A percentile compares a stretch with the other conserved stretches of the same genome.
phyloP scores from a whole-genome alignment of 2,113 vertebrate species.

The Misgurnus anguillicaudatus region DNA sequence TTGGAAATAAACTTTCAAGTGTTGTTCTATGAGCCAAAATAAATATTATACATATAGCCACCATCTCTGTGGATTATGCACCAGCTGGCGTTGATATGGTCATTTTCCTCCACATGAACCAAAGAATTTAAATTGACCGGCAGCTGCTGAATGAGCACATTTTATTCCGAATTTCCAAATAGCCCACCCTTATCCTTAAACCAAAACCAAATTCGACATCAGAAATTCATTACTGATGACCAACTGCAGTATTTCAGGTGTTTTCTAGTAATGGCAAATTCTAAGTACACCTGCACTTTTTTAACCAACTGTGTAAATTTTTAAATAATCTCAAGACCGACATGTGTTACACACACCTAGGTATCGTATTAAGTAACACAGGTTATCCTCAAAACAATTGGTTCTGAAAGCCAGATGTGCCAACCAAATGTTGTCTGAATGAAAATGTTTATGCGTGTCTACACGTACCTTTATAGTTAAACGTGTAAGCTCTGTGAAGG shows the following conservation, averaged over 20 bases:
- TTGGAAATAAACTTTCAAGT: slow-evolving; percentile 54
- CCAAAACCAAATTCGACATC: slow-evolving; percentile 7
- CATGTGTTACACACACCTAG: slow-evolving; percentile 11
- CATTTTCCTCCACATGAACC: slow-evolving; percentile 31
- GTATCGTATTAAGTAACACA: slow-evolving; percentile 3
- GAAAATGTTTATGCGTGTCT: slow-evolving; percentile 13
- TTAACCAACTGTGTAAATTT: background rate
- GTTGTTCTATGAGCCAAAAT: slow-evolving; percentile 47
- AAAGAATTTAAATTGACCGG: slow-evolving; percentile 28
- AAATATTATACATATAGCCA: slow-evolving; percentile 51
- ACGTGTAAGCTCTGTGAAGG: slow-evolving; percentile 40
- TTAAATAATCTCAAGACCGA: slow-evolving; percentile 1
- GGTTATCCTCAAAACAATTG: slow-evolving; percentile 30
- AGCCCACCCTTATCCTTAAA: background rate
- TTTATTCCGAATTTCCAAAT: background rate
- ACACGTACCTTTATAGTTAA: slow-evolving; percentile 18
- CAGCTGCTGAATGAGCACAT: slow-evolving; percentile 30
- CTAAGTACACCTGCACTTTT: slow-evolving; percentile 7
- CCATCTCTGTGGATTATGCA: slow-evolving; percentile 40
- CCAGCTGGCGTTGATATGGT: slow-evolving; percentile 37
- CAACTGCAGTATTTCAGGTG: background rate
- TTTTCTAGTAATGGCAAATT: background rate
- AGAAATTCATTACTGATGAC: background rate
- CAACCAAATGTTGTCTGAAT: slow-evolving; percentile 27
- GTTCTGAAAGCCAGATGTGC: slow-evolving; percentile 28